Evolutionary conservation across 2,888 invertebrate genomes (phyloP), one percentile per base, ranked within the genome.

Genomic region (Timema cristinae): DNA sequence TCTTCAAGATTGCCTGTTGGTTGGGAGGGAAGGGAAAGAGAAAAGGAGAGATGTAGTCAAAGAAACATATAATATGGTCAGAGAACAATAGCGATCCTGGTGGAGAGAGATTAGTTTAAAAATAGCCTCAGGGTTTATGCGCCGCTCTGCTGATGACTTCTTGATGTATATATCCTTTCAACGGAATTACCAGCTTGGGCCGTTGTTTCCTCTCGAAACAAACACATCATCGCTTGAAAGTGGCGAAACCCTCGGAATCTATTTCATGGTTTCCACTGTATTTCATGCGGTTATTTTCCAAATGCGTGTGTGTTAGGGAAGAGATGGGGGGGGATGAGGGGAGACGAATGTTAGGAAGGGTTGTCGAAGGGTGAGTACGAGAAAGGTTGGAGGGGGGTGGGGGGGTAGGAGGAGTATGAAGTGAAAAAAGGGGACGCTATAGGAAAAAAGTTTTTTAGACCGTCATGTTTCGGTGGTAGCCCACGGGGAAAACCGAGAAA

Each of bases 401-500:
- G n/a, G 66, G n/a, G 54, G 50, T 16, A 61, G 56, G 56, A 51
- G 52, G 63, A 54, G 66, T 16, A 47, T 2, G 48, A 15, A 59
- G 50, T 16, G 67, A 69, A 69, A 54, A 50, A 32, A 67, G 56
- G 66, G 50, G 72, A 50, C 66, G 56, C 52, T 48, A 56, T 69
- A 67, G 48, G 32, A 49, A 15, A 15, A 52, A n/a, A 54, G 47
- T 68, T 68, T 68, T 68, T 68, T 68, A 52, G 47, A 47, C 32
- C 68, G 68, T 47, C 68, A 54, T 54, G 68, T 54, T 68, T 68
- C 15, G 68, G 16, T 47, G 47, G 15, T 15, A 47, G 68, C 72
- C 56, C 70, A n/a, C 66, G 69, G 68, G 71, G 68, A 68, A 63
- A 69, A 72, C 56, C 50, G 72, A 69, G 66, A 69, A 72, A 69